Evolutionary conservation across 2,797 vertebrate species (phyloP).

Genomic region (Neosilurus hyrtlii): DNA sequence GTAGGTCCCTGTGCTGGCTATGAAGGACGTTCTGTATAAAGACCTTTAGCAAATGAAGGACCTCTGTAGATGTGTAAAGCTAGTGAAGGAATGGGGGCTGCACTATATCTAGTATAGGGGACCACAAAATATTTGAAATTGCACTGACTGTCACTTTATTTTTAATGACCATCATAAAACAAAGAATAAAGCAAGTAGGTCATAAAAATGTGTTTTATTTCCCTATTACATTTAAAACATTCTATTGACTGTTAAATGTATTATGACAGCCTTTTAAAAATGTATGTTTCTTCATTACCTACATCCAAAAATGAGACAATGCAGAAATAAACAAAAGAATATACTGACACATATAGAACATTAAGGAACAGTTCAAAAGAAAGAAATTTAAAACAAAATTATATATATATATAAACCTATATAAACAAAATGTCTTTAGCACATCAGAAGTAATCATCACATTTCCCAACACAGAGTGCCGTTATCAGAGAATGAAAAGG

Average conservation of each 20-base stretch:
- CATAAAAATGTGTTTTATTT: neutral
- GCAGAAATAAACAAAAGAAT: neutral
- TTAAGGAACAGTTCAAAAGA: neutral
- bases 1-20: slow-evolving; percentile 63
- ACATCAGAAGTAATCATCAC: neutral
- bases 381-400: no score
- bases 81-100: neutral
- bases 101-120: slow-evolving; percentile 19
- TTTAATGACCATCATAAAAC: neutral
- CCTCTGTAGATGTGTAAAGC: slow-evolving; percentile 17
- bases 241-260: neutral
- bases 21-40: slow-evolving; percentile 69
- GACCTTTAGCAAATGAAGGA: slow-evolving; percentile 58
- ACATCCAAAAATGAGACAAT: neutral
- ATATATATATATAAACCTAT: no score
- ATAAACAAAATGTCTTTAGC: neutral
- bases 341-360: no score
- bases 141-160: neutral
- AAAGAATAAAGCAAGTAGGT: neutral
- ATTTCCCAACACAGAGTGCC: slow-evolving; percentile 5
- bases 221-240: neutral
- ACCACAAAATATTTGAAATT: neutral
- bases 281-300: neutral
- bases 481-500: neutral
- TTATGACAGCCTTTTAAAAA: neutral